Evolutionary conservation across 2,888 invertebrate genomes (phyloP).

Genomic region (Deilephila elpenor): DNA sequence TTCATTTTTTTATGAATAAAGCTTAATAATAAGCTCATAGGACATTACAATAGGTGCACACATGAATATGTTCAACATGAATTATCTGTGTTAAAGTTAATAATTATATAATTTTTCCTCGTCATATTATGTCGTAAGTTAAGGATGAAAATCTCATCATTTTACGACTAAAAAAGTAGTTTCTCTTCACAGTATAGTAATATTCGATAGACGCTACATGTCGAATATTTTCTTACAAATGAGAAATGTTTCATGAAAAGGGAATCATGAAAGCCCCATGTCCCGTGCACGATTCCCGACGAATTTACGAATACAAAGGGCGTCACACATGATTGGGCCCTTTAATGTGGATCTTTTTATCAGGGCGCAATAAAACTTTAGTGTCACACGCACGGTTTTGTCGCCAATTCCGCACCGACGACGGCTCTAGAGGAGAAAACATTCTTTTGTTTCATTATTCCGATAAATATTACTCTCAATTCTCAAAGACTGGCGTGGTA

Average conservation of each 20-base stretch:
- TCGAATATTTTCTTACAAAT: not conserved
- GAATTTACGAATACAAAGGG: slow-evolving; percentile 16
- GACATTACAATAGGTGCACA: too few species aligned
- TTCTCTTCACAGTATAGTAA: too few species aligned
- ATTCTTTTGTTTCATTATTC: not conserved
- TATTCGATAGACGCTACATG: not conserved
- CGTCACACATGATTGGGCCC: slow-evolving; percentile 40
- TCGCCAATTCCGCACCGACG: not conserved
- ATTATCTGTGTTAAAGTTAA: too few species aligned
- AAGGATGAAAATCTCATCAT: too few species aligned
- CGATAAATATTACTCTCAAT: not conserved
- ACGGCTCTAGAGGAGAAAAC: not conserved
- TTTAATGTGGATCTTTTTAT: slow-evolving; percentile 37
- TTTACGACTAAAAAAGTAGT: too few species aligned
- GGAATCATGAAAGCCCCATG: not conserved
- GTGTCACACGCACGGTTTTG: not conserved
- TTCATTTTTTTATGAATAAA: too few species aligned
- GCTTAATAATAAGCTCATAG: too few species aligned
- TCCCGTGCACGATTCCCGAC: slow-evolving; percentile 1
- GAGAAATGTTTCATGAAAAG: not conserved
- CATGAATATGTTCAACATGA: too few species aligned
- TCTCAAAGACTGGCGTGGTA: not conserved
- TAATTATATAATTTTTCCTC: too few species aligned
- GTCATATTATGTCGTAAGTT: too few species aligned
- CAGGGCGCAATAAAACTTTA: slow-evolving; percentile 5